Conservation (phyloP, 1,140 invertebrate genomes). For the Drosophila busckii region DNA sequence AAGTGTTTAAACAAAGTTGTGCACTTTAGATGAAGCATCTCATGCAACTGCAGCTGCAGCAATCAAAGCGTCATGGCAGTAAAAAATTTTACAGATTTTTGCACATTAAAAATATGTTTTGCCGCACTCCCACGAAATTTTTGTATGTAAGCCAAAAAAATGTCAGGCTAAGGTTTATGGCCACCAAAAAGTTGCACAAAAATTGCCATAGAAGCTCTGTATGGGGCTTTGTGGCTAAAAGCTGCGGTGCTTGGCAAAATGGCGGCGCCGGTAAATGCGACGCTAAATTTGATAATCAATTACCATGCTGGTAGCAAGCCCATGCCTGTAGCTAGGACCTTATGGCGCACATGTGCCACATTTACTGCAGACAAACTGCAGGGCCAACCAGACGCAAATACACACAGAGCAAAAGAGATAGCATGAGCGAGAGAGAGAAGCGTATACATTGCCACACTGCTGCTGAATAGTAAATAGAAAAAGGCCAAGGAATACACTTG, state of each 20-base stretch:
- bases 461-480: conserved; percentile 19
- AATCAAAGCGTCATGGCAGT: conserved; percentile 62
- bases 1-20: too few relatives aligned
- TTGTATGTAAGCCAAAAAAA: conserved; percentile 21
- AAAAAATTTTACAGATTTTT: conserved; percentile 71
- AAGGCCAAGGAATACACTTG: conserved; percentile 21
- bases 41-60: too few relatives aligned
- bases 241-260: conserved; percentile 17
- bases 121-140: neutral
- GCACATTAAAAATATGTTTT: conserved; percentile 69
- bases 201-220: conserved; percentile 5
- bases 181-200: conserved; percentile 22
- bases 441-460: conserved; percentile 15
- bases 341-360: conserved; percentile 48
- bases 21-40: too few relatives aligned
- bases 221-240: conserved; percentile 28
- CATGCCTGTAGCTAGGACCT: neutral
- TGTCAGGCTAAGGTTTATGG: conserved; percentile 37
- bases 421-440: neutral
- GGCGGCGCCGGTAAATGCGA: conserved; percentile 45
- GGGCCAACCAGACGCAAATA: conserved; percentile 34
- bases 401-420: conserved; percentile 23
- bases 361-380: conserved; percentile 43
- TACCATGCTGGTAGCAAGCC: conserved; percentile 41
- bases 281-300: conserved; percentile 74